These are phyloP conservation scores for Coranthus polyacanthus DNA, from an alignment of 2,797 vertebrate genomes.

Conservation along the genomic window DNA sequence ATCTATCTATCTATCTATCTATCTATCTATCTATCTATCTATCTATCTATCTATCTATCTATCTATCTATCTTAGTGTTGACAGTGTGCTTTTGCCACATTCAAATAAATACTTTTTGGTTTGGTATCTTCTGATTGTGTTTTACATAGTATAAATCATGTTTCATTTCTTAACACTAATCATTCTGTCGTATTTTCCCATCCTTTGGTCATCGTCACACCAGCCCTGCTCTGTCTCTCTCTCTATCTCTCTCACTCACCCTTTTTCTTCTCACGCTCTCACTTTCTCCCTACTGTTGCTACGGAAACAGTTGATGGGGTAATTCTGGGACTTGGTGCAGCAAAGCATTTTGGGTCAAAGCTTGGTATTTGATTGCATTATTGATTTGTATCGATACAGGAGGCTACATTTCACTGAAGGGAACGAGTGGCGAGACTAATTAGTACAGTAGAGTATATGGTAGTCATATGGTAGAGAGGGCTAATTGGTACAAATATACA, in stretches of 20 bases:
- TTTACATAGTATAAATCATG: constrained; percentile 7
- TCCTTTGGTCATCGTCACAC: constrained; percentile 10
- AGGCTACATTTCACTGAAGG: constrained; percentile 7
- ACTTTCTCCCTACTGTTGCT: constrained; percentile 67
- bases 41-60: constrained; percentile 32
- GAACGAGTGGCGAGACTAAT: background rate
- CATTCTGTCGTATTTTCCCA: constrained; percentile 1
- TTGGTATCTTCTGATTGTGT: background rate
- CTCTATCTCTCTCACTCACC: background rate
- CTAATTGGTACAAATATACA: background rate
- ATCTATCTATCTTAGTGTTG: constrained; percentile 10
- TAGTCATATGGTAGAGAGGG: constrained; percentile 1
- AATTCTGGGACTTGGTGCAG: constrained; percentile 74
- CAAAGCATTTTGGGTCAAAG: constrained; percentile 62
- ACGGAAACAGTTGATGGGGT: constrained; percentile 77
- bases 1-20: constrained; percentile 61
- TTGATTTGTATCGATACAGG: constrained; percentile 42
- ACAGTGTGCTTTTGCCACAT: constrained; percentile 1
- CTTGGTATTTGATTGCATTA: constrained; percentile 54
- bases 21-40: constrained; percentile 50
- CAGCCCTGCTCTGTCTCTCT: constrained; percentile 7
- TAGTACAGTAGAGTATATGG: background rate
- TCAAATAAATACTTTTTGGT: background rate
- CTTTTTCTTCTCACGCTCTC: constrained; percentile 12
- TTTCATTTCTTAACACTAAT: constrained; percentile 18